Base-by-base conservation (phyloP, 2,797 vertebrate species). In the Ceyx erithaca region DNA sequence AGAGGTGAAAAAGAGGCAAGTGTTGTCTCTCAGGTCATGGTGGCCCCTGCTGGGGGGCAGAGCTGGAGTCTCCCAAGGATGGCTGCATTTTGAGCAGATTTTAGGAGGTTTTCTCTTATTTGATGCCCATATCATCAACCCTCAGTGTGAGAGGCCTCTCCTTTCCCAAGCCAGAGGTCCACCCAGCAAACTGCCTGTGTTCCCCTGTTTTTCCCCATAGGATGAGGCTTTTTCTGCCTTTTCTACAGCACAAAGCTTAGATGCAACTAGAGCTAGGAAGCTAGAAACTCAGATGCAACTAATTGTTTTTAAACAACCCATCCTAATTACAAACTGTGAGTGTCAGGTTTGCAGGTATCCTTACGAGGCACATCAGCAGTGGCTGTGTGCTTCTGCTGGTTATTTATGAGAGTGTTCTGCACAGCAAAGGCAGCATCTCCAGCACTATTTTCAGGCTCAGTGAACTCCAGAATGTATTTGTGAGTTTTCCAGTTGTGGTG, bases 381-480 rank as follows among this genome's bases (percentile, higher is more conserved):
- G 59, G 85, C 55, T 45, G 63, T 7, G 61, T 7, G 2, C 83
- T 83, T 76, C 88, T 90, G 67, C 66, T 33, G 21, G 69, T 72
- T 90, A 63, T 82, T 84, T 71, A 87, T 59, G 71, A 71, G 45
- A 83, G 72, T 19, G n/a, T 63, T 92, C 62, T 87, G 72, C 52
- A 26, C 1, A 2, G 92, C 75, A 63, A 83, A 76, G 84, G 92
- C 89, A 66, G 30, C 66, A 55, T 59, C 76, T 85, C 76, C 68
- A 35, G 86, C 71, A 71, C 86, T 92, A 73, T 83, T 91, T 96
- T 81, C 91, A 89, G 87, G 90, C 85, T 92, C 89, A 58, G 0
- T 76, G 84, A 93, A 63, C 46, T 81, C 90, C 84, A 73, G 80
- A 82, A 87, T 76, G 25, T 66, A 54, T 83, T 59, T 82, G 84